Conservation (phyloP, 2,113 vertebrate genomes). For the Actenoides hombroni region DNA sequence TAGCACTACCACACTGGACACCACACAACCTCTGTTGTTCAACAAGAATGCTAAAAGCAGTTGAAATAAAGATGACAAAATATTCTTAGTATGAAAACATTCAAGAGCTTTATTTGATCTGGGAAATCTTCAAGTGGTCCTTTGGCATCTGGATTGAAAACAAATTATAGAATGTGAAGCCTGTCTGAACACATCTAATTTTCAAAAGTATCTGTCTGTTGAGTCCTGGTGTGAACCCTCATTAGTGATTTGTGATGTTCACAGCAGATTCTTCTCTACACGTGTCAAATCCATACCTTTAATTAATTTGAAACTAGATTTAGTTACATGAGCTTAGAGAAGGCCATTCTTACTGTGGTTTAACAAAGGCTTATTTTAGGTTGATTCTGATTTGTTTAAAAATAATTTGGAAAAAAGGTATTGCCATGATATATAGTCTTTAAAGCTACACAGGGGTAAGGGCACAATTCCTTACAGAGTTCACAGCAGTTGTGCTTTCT, state of each 20-base stretch:
- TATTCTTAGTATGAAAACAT: no score
- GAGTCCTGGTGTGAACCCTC: neutral
- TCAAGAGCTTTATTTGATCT: no score
- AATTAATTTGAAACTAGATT: neutral
- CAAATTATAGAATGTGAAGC: neutral
- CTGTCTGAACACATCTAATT: neutral
- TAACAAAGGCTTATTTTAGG: neutral
- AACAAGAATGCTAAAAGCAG: no score
- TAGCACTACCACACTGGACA: no score
- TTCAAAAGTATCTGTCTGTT: neutral
- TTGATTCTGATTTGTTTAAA: constrained; percentile 7
- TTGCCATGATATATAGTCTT: neutral
- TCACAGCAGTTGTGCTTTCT: neutral
- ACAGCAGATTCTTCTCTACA: neutral
- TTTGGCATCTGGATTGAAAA: neutral
- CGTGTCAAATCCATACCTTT: neutral
- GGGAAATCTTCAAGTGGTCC: neutral
- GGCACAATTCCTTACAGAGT: neutral
- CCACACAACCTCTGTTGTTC: no score
- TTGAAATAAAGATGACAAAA: no score
- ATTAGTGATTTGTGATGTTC: neutral
- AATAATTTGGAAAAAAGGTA: constrained; percentile 52
- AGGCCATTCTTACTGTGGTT: neutral
- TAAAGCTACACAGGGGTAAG: neutral
- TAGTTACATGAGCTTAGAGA: neutral